A percentile compares a stretch with the other conserved stretches of the same genome.
Conservation (phyloP, 2,888 invertebrate species). For the Digitonthophagus gazella region DNA sequence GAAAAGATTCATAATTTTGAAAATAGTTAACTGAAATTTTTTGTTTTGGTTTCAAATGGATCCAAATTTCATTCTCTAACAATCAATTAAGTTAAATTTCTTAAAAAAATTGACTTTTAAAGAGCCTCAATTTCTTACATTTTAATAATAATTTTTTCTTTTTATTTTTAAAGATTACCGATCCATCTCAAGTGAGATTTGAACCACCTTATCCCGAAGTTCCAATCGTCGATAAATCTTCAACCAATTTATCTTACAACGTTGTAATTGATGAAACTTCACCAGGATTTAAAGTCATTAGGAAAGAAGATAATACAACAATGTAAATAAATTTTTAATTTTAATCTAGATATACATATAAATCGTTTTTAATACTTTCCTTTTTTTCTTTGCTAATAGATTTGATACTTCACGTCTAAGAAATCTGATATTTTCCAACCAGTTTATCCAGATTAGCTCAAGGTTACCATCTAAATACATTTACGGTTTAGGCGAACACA, state of each 20-base stretch:
- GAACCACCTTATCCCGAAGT: constrained; percentile 69
- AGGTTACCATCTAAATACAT: constrained; percentile 61
- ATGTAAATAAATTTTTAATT: constrained; percentile 52
- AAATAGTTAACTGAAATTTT: no score
- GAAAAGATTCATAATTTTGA: no score
- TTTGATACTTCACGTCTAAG: constrained; percentile 67
- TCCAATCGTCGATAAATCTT: constrained; percentile 54
- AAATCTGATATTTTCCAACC: constrained; percentile 72
- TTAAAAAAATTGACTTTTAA: no score
- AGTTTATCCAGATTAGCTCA: constrained; percentile 69
- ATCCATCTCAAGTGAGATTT: constrained; percentile 57
- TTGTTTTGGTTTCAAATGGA: no score
- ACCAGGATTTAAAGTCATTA: constrained; percentile 64
- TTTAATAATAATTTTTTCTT: constrained; percentile 6
- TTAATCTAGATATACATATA: not conserved
- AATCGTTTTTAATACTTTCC: not conserved
- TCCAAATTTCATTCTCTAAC: no score
- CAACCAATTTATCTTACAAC: constrained; percentile 56
- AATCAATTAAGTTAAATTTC: no score
- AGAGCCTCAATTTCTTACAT: not conserved
- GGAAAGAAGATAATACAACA: constrained; percentile 55
- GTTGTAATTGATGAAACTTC: constrained; percentile 56
- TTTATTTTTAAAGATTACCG: constrained; percentile 47
- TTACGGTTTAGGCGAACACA: constrained; percentile 76
- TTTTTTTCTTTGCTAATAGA: constrained; percentile 65